Base-by-base conservation (phyloP, 2,888 invertebrate genomes). In the Microplitis manilae region DNA sequence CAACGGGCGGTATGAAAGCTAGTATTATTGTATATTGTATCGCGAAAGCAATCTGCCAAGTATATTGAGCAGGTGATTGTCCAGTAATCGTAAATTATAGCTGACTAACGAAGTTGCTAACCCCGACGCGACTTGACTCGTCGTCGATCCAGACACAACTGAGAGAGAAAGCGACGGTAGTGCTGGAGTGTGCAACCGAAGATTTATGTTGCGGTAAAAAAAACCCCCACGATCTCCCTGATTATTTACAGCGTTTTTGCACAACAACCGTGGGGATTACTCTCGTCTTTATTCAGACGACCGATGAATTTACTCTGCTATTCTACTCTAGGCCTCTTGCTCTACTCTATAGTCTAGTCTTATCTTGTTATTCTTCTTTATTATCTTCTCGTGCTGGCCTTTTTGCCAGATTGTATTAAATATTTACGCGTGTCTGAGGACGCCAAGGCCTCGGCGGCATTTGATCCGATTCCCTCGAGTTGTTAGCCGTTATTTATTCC, bases 41-140 rank as follows among this genome's bases (percentile, higher is more conserved):
- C 50, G 50, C 8, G 65, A 73, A 71, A 76, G 20, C 59, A 77
- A 77, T 67, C 67, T 65, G 67, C 59, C 73, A 50, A 73, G 65
- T 61, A 73, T 67, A 73, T 73, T 73, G 65, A 73, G 67, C 73
- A 73, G 73, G 65, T 73, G 82, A 82, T 80, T 81, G 83, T 84
- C 76, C 82, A 73, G 70, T 75, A 77, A 80, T 79, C 83, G 83
- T 87, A 86, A 86, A 87, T 86, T 84, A 86, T 81, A 82, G 82
- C 77, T 81, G 78, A 79, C 83, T 86, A 86, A 86, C 86, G 85
- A 87, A 86, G 86, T 86, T 83, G 86, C 84, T 84, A 82, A 77
- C 64, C 73, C 78, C 71, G 70, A 78, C 73, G 77, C 71, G 70
- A 50, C 50, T 50, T 50, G 50, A 50, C 7, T 50, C 50, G 50